Evolutionary conservation across 2,888 invertebrate genomes (phyloP), one percentile per base, ranked within the genome.

Genomic region (Hesperia comma): DNA sequence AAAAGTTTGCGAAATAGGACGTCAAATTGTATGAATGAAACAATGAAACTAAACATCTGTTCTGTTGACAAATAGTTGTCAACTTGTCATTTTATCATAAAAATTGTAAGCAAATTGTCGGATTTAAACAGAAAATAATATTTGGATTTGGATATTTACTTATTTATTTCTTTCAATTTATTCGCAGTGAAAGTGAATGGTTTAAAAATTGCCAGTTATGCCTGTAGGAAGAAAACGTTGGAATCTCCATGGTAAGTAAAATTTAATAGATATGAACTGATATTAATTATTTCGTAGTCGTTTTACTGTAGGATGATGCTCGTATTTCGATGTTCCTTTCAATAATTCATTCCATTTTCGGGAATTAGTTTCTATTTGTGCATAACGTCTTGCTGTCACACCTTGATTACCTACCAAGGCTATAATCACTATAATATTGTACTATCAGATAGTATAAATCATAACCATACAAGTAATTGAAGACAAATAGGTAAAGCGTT

Each of bases 181-280:
- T 10, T 43, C 10, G 33, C 58, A 60, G 58, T 54, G 58, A 58
- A 15, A 32, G 53, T 32, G 53, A 41, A 53, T 54, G 41, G 6
- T 60, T 55, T 46, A 17, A 66, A 60, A 60, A 37, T 55, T 32
- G 43, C 46, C 46, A 79, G 84, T 78, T 75, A 89, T 89, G 90
- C 94, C 94, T 81, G 94, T 95, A 83, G 95, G 95, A 74, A 91
- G 96, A 80, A 96, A 96, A 89, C 95, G 95, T 79, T 96, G 96
- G 96, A 95, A 95, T 80, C 87, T 96, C 76, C 95, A 95, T 90
- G 95, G 96, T 96, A 94, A 88, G 88, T 81, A 14, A 49, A 58
- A 41, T 55, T 55, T 57, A 33, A 63, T 15, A 8, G n/a, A n/a
- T 15, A 8, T 6, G 26, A n/a, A 53, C 0, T 53, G 26, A 5